Evolutionary conservation across 2,113 vertebrate species (phyloP).

Genomic region (Eulacestoma nigropectus): DNA sequence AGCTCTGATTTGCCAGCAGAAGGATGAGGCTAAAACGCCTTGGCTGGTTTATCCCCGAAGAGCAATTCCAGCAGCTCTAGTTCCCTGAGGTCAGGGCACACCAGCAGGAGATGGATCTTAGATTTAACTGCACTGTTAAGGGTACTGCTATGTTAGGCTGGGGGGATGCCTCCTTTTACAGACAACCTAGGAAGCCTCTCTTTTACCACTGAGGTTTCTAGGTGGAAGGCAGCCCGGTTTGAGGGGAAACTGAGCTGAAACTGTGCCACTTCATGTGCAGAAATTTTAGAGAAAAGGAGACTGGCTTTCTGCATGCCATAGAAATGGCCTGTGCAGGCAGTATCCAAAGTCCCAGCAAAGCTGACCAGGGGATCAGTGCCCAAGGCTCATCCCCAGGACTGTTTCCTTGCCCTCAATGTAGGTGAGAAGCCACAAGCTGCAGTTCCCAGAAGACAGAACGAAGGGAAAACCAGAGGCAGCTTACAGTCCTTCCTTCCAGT

Average conservation of each 20-base stretch:
- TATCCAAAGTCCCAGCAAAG: neutral
- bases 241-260: neutral
- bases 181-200: neutral
- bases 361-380: neutral
- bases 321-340: neutral
- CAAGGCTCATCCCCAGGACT: neutral
- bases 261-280: neutral
- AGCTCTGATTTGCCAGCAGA: neutral
- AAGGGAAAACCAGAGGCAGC: neutral
- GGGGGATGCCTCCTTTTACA: neutral
- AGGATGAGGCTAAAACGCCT: neutral
- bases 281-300: neutral
- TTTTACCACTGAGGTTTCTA: neutral
- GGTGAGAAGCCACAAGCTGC: neutral
- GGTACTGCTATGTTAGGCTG: neutral
- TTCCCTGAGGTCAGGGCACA: neutral
- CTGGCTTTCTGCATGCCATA: neutral
- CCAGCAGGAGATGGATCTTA: neutral
- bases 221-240: neutral
- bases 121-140: neutral
- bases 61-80: neutral
- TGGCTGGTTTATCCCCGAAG: neutral
- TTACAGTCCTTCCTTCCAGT: neutral
- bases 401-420: neutral
- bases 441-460: neutral